phyloP scores from a whole-genome alignment of 2,888 invertebrate genomes.

The Lasioglossum figueresi region DNA sequence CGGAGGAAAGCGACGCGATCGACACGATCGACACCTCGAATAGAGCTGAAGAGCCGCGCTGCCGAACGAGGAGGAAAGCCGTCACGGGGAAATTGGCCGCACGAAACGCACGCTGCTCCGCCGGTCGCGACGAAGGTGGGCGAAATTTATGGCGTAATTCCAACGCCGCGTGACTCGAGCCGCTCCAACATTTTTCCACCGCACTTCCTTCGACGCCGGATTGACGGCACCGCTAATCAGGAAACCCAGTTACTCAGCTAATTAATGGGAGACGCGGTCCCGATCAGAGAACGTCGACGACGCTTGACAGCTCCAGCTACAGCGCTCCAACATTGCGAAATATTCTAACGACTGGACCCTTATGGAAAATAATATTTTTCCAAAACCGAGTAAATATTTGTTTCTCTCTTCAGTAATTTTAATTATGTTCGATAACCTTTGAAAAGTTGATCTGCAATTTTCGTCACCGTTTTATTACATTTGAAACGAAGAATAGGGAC shows the following conservation, averaged over 20 bases:
- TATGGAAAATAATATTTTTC: neutral
- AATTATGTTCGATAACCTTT: neutral
- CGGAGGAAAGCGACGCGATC: neutral
- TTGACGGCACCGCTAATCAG: slow-evolving; percentile 31
- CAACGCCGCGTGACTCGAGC: slow-evolving; percentile 56
- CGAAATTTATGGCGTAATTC: slow-evolving; percentile 65
- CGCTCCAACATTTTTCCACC: neutral
- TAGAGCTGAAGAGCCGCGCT: slow-evolving; percentile 51
- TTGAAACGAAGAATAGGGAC: too few relatives aligned
- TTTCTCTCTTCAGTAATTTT: neutral
- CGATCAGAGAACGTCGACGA: neutral
- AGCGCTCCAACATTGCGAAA: neutral
- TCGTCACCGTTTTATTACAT: too few relatives aligned
- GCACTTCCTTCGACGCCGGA: slow-evolving; percentile 9
- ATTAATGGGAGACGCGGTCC: neutral
- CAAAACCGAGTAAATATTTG: neutral
- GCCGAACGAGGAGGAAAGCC: slow-evolving; percentile 69
- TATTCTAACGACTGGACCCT: neutral
- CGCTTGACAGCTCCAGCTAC: neutral
- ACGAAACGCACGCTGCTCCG: slow-evolving; percentile 55
- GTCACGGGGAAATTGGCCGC: slow-evolving; percentile 72
- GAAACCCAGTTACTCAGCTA: neutral
- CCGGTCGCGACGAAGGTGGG: slow-evolving; percentile 54
- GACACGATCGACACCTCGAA: slow-evolving; percentile 27
- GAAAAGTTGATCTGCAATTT: too few relatives aligned